Percentiles rank a stretch among this genome's conserved stretches.
Conservation (phyloP, 2,888 invertebrate genomes). For the Nymphalis urticae region DNA sequence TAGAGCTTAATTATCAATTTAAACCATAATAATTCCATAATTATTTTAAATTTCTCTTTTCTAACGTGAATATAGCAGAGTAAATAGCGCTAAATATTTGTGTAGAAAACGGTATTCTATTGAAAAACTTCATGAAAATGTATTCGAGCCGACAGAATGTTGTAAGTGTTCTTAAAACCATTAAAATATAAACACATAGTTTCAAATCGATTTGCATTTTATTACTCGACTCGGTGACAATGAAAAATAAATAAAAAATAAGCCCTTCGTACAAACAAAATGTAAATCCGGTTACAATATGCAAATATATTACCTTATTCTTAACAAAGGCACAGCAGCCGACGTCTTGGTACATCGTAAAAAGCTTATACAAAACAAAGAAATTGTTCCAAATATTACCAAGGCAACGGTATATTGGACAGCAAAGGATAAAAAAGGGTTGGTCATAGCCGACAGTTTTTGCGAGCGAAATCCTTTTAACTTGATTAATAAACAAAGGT, state of each 20-base stretch:
- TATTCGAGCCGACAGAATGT: conserved; percentile 18
- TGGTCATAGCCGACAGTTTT: conserved; percentile 61
- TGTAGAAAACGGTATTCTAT: conserved; percentile 3
- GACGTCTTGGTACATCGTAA: conserved; percentile 60
- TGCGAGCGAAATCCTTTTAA: conserved; percentile 67
- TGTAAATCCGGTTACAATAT: conserved; percentile 73
- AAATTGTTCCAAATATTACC: conserved; percentile 66
- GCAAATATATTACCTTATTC: conserved; percentile 67
- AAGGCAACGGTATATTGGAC: conserved; percentile 59
- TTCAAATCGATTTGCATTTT: conserved; percentile 62
- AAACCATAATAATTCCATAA: too few species aligned
- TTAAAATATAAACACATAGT: conserved; percentile 16
- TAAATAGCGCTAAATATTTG: background rate
- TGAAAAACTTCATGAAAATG: background rate
- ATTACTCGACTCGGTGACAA: conserved; percentile 61
- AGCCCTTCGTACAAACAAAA: conserved; percentile 60
- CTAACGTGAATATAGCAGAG: background rate
- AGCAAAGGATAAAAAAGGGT: conserved; percentile 64
- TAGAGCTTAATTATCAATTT: too few species aligned
- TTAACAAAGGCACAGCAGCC: conserved; percentile 58
- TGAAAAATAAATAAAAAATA: conserved; percentile 55
- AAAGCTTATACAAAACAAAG: conserved; percentile 68
- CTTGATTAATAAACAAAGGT: conserved; percentile 73
- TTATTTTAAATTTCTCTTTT: too few species aligned
- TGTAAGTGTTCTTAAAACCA: conserved; percentile 21